Percentiles rank a stretch among this genome's conserved stretches.
Evolutionary conservation across 2,797 vertebrate genomes (phyloP).

Genomic region (Acipenser transmontanus): DNA sequence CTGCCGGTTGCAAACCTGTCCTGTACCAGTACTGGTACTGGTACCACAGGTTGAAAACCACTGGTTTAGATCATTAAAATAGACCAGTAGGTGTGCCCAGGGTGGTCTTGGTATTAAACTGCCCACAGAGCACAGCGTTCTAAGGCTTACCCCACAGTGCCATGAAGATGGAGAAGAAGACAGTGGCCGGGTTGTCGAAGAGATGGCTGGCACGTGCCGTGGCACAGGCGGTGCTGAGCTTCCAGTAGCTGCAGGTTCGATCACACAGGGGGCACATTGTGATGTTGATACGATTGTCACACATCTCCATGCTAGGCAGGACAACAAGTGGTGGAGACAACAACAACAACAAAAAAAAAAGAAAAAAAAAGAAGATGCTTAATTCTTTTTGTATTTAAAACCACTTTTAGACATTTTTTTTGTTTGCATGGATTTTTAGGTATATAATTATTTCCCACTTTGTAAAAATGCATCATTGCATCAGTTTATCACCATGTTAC

Average conservation of each 20-base stretch:
- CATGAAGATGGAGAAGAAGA: constrained; percentile 98
- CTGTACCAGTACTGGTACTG: no score
- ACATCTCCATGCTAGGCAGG: constrained; percentile 85
- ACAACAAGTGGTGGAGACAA: neutral
- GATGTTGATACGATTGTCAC: constrained; percentile 81
- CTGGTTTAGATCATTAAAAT: no score
- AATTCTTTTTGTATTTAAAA: constrained; percentile 7
- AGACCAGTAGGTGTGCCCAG: no score
- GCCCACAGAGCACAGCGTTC: neutral
- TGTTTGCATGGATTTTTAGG: constrained; percentile 20
- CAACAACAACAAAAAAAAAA: no score
- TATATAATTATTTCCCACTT: constrained; percentile 16
- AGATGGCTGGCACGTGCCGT: constrained; percentile 90
- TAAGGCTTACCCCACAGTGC: constrained; percentile 84
- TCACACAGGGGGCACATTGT: constrained; percentile 96
- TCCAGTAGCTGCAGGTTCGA: constrained; percentile 91
- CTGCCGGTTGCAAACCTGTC: no score
- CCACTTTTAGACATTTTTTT: constrained; percentile 23
- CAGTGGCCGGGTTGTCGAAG: constrained; percentile 93
- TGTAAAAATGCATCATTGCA: no score
- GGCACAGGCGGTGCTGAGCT: constrained; percentile 81
- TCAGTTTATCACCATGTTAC: no score
- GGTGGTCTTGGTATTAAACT: neutral
- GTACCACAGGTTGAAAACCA: no score
- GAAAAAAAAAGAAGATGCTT: no score